Base-by-base conservation (phyloP, 2,113 vertebrate species). In the Cephalopterus ornatus region DNA sequence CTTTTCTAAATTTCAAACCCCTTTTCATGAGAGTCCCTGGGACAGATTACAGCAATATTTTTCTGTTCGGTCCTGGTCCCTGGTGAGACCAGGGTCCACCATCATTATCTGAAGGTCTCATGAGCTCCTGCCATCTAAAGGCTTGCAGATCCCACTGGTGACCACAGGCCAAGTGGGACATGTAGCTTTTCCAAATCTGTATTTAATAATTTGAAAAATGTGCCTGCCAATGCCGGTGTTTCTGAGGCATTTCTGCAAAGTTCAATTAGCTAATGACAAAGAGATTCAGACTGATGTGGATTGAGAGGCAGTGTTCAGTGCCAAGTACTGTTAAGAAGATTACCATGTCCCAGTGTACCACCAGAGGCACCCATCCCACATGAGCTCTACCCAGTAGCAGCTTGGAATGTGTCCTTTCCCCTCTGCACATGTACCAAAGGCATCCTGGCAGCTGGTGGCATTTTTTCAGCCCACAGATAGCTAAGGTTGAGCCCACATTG, bases 251-350 rank as follows among this genome's bases (percentile, higher is more conserved):
- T 84, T 68, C 55, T 84, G 56, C 7, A 13, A 77, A 88, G 47
- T 65, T 92, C 85, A 88, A 81, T 97, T 90, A 96, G 72, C 85
- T 96, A 96, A 94, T 95, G 89, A 89, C 86, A 67, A 35, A 78
- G 61, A 58, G n/a, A 13, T 37, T 67, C 14, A 0, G 74, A 53
- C 16, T 0, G 0, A 32, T 5, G 8, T 71, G 81, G 19, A 80
- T 80, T 46, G 74, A 63, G 70, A 95, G 78, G 55, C 71, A 85
- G 85, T 1, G 5, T 6, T 76, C 46, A 39, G 63, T 76, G 88
- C 85, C 88, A 92, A 86, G 72, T 42, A n/a, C 74, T 91, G 62
- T 92, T 94, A 89, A 28, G 18, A 47, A 63, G 47, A 96, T 94
- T 95, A 41, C 42, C 32, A 8, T 2, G 1, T 56, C 67, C 73